Percentiles rank a stretch among this genome's conserved stretches.
These are phyloP conservation scores for Chelonus insularis DNA, from an alignment of 1,140 invertebrate species.

Conservation along the genomic window DNA sequence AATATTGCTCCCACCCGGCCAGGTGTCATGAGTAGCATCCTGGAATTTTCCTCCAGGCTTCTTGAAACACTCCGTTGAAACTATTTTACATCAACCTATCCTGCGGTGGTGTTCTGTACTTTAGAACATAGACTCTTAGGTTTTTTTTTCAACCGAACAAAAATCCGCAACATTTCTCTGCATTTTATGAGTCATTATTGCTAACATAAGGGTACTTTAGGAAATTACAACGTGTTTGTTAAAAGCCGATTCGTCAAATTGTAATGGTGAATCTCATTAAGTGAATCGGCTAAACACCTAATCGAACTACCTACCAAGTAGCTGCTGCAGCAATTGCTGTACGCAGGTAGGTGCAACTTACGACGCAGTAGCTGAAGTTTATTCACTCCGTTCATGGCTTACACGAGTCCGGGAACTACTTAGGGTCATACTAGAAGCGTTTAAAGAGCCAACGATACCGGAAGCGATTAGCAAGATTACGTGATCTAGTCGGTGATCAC, in stretches of 20 bases:
- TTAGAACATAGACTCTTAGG: no score
- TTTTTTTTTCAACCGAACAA: no score
- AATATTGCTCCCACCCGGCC: slow-evolving; percentile 25
- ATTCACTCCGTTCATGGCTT: slow-evolving; percentile 7
- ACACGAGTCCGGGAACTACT: slow-evolving; percentile 8
- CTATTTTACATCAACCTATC: neutral
- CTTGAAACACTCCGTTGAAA: slow-evolving; percentile 2
- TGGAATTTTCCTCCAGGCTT: slow-evolving; percentile 13
- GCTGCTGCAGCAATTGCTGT: neutral
- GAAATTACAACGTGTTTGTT: no score
- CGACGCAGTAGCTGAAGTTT: slow-evolving; percentile 14
- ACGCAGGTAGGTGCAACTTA: slow-evolving; percentile 11
- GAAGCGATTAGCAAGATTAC: slow-evolving; percentile 36
- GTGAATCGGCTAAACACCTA: neutral
- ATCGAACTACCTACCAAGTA: neutral
- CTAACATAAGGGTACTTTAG: no score
- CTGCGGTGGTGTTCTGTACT: no score
- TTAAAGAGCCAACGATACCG: slow-evolving; percentile 30
- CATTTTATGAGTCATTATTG: no score
- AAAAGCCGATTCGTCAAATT: no score
- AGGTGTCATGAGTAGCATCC: slow-evolving; percentile 23
- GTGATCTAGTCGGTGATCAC: slow-evolving; percentile 17
- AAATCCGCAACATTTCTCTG: no score
- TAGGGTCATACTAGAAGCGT: slow-evolving; percentile 30
- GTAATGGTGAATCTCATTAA: neutral